phyloP scores from a whole-genome alignment of 37 sponge, comb jelly and placozoan genomes.

The Ephydatia muelleri region DNA sequence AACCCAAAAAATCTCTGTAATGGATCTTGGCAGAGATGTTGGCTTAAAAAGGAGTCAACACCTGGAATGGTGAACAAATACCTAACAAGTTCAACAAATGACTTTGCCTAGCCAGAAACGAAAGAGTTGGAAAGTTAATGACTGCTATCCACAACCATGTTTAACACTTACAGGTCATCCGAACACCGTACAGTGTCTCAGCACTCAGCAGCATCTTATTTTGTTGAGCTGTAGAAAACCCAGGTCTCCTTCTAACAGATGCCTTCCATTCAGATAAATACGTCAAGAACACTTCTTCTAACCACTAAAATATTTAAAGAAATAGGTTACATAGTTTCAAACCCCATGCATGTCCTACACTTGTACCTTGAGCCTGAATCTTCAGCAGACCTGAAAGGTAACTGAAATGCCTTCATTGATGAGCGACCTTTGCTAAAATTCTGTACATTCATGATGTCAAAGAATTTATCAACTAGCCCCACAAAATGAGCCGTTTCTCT shows the following conservation, averaged over 20 bases:
- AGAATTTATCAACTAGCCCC: slow-evolving; percentile 2
- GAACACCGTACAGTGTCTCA: slow-evolving; percentile 15
- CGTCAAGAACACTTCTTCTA: slow-evolving; percentile 12
- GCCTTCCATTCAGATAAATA: slow-evolving; percentile 24
- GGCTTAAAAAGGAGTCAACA: too few relatives aligned
- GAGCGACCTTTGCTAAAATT: not conserved
- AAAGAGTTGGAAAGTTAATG: too few relatives aligned
- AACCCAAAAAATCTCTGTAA: too few relatives aligned
- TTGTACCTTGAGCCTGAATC: not conserved
- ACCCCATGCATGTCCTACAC: not conserved
- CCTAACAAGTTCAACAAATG: slow-evolving; percentile 32
- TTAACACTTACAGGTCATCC: slow-evolving; percentile 24
- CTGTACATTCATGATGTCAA: slow-evolving; percentile 22
- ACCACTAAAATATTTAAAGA: not conserved
- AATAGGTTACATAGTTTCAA: too few relatives aligned
- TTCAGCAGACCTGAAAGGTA: too few relatives aligned
- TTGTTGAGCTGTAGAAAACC: slow-evolving; percentile 10
- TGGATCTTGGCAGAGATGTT: too few relatives aligned
- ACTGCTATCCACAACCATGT: too few relatives aligned
- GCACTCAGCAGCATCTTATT: slow-evolving; percentile 15
- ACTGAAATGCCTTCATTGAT: not conserved
- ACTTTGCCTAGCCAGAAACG: slow-evolving; percentile 12
- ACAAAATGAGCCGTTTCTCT: slow-evolving; percentile 7
- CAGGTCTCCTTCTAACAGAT: not conserved
- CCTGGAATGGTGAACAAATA: slow-evolving; percentile 31